A percentile compares a stretch with the other conserved stretches of the same genome.
Conservation (phyloP, 2,113 vertebrate genomes). For the Grus americana region DNA sequence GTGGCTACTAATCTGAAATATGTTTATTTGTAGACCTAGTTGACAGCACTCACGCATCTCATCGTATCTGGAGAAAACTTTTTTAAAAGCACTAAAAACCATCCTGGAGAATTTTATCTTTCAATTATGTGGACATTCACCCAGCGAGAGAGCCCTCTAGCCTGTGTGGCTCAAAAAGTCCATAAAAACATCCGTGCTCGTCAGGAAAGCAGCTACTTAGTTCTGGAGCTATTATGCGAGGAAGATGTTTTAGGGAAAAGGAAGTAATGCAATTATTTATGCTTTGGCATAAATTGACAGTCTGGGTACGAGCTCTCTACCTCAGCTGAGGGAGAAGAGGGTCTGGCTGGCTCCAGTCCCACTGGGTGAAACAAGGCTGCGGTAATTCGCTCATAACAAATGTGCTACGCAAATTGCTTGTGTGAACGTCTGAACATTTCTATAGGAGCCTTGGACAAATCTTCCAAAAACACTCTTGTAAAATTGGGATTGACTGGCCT, state of each 20-base stretch:
- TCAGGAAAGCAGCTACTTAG: background rate
- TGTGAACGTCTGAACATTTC: background rate
- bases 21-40: background rate
- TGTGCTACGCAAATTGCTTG: rapidly evolving
- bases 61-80: background rate
- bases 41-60: background rate
- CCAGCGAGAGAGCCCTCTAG: background rate
- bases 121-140: background rate
- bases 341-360: background rate
- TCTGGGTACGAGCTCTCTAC: background rate
- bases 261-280: background rate
- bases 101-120: background rate
- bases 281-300: background rate
- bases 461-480: background rate
- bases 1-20: background rate
- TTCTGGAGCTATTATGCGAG: background rate
- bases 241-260: background rate
- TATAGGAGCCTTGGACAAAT: background rate
- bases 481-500: background rate
- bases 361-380: background rate
- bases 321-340: background rate
- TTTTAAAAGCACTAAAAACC: background rate
- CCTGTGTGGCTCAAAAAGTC: background rate
- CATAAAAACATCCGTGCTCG: background rate
- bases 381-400: background rate